Base-by-base conservation (phyloP, 2,797 vertebrate species). In the Odontamblyopus lacepedii region DNA sequence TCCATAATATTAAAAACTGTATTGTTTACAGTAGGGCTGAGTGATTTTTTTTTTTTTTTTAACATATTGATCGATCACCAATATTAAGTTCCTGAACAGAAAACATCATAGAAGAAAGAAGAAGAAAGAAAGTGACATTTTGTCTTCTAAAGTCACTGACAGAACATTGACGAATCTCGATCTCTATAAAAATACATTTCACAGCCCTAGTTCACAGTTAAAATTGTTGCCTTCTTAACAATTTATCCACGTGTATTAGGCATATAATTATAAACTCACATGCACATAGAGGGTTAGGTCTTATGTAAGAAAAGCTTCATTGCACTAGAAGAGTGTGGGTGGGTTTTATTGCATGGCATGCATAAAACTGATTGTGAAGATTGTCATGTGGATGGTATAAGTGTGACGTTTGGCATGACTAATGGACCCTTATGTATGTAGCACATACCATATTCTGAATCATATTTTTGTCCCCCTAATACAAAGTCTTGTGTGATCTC, bases 401-500 rank as follows among this genome's bases (percentile, higher is more conserved):
- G 63, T 64, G 74, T 80, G 64, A 71, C 68, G 27, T 60, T 4
- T 27, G 19, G 75, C 70, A 72, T 76, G 77, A 75, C 72, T 56
- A 41, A 74, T 29, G 8, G 4, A 59, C 67, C 53, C 63, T 38
- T 19, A 53, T 67, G 26, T 67, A 29, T 12, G 48, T 11, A 11
- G 48, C 65, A 67, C 48, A 67, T 32, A 4, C 15, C n/a, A 48
- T 19, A 8, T 51, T 66, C 7, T 66, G 3, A 51, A 51, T 66
- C 2, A 18, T 66, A 50, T 50, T 8, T 48, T 16, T 50, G 63
- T 64, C 18, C 23, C n/a, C 38, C 13, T 65, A 18, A 50, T 27
- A 29, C 13, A 44, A 63, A 23, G 13, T 48, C 9, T 62, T 51
- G 69, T 79, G 84, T 85, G 80, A 87, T 53, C 29, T 71, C 75